Evolutionary conservation across 1,140 invertebrate species (phyloP).

Genomic region (Phortica variegata): DNA sequence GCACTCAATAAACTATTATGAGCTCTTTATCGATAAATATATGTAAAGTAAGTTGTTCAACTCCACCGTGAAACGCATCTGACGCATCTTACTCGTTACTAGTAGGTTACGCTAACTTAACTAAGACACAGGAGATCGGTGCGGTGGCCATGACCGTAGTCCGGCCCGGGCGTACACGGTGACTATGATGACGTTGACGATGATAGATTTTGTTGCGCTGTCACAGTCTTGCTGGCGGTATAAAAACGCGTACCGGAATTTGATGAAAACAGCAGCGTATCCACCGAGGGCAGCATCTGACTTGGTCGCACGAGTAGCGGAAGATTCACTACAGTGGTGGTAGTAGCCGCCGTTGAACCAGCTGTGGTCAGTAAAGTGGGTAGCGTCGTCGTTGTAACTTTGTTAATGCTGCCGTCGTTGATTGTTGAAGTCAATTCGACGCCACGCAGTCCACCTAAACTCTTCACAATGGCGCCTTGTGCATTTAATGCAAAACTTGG

Average conservation of each 20-base stretch:
- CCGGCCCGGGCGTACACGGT: too few species aligned
- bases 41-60: too few species aligned
- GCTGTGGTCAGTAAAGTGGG: not conserved
- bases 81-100: too few species aligned
- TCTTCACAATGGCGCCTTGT: conserved; percentile 18
- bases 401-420: conserved; percentile 3
- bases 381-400: not conserved
- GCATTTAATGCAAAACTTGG: conserved; percentile 41
- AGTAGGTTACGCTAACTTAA: conserved; percentile 46
- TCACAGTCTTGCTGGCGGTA: conserved; percentile 25
- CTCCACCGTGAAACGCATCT: too few species aligned
- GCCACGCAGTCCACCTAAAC: too few species aligned
- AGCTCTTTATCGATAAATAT: too few species aligned
- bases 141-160: conserved; percentile 16
- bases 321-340: conserved; percentile 38
- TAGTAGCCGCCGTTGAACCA: conserved; percentile 12
- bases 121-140: conserved; percentile 52
- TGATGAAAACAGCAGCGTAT: conserved; percentile 43
- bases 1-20: too few species aligned
- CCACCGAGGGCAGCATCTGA: conserved; percentile 49
- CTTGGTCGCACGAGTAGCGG: conserved; percentile 41
- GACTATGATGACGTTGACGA: conserved; percentile 26
- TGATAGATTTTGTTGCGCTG: conserved; percentile 32
- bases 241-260: conserved; percentile 41
- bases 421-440: conserved; percentile 24